Evolutionary conservation across 2,113 vertebrate genomes (phyloP).

Genomic region (Heteronetta atricapilla): DNA sequence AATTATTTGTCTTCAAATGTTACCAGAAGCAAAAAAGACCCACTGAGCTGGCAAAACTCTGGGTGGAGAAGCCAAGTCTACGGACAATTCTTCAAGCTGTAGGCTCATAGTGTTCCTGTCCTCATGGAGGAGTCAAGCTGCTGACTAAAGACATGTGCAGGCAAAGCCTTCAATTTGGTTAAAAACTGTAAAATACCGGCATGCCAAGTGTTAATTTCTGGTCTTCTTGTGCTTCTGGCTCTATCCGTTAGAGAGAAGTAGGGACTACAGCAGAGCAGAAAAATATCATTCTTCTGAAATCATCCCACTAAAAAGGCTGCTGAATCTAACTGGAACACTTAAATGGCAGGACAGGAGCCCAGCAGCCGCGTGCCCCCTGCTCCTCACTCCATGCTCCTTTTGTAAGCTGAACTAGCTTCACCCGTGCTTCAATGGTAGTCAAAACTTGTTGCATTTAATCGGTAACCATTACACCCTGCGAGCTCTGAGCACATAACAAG

Average conservation of each 20-base stretch:
- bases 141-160: neutral
- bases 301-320: neutral
- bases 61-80: slow-evolving; percentile 10
- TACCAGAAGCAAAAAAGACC: slow-evolving; percentile 27
- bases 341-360: neutral
- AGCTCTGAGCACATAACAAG: neutral
- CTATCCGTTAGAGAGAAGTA: neutral
- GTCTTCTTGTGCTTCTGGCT: neutral
- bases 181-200: neutral
- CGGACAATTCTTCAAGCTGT: slow-evolving; percentile 1
- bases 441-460: neutral
- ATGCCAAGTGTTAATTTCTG: neutral
- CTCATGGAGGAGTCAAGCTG: neutral
- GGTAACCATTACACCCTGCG: neutral
- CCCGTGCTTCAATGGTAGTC: rapidly evolving
- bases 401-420: neutral
- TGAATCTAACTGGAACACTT: neutral
- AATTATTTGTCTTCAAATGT: slow-evolving; percentile 46
- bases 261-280: neutral
- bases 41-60: neutral
- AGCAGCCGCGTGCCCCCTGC: neutral
- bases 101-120: neutral
- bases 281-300: neutral
- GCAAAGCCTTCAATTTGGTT: neutral
- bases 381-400: neutral